Evolutionary conservation across 2,888 invertebrate genomes (phyloP).

Genomic region (Papilio elwesi): DNA sequence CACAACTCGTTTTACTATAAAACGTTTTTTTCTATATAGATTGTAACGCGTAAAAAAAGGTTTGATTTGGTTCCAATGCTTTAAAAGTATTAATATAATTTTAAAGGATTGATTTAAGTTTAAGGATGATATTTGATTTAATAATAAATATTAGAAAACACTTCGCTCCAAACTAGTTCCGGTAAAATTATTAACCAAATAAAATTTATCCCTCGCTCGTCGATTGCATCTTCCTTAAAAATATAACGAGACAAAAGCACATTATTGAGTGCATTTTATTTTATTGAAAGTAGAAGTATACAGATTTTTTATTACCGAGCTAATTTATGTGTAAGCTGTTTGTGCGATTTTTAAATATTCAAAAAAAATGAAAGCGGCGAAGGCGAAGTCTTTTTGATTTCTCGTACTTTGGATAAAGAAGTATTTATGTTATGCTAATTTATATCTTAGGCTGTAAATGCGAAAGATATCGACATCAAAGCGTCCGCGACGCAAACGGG

Average conservation of each 20-base stretch:
- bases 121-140: no score
- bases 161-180: not conserved
- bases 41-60: no score
- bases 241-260: not conserved
- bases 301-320: no score
- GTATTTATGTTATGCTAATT: slow-evolving; percentile 22
- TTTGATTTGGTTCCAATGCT: no score
- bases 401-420: not conserved
- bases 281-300: no score
- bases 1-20: no score
- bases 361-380: not conserved
- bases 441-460: slow-evolving; percentile 21
- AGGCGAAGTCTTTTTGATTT: not conserved
- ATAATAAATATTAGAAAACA: no score
- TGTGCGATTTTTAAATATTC: not conserved
- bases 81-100: no score
- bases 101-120: no score
- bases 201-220: not conserved
- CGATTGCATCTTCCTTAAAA: not conserved
- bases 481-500: slow-evolving; percentile 3
- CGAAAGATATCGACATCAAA: slow-evolving; percentile 23
- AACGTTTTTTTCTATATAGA: no score
- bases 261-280: no score
- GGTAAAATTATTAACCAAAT: not conserved
- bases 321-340: no score